Conservation (phyloP, 2,888 invertebrate species). For the Allacma fusca region DNA sequence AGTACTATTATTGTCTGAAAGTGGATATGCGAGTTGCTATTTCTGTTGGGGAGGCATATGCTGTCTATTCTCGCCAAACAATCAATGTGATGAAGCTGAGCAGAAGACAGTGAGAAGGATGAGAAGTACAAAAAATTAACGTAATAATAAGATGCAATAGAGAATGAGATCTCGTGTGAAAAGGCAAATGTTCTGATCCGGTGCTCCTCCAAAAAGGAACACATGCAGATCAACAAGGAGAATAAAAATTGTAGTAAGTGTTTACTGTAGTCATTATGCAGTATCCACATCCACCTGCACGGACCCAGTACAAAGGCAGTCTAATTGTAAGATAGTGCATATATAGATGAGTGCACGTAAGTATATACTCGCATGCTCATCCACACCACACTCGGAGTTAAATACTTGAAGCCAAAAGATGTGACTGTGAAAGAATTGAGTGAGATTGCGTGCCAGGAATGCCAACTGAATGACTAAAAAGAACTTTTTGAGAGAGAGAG, state of each 20-base stretch:
- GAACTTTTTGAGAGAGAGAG: neutral
- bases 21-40: neutral
- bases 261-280: neutral
- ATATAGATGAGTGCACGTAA: too few relatives aligned
- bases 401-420: neutral
- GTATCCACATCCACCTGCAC: neutral
- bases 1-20: neutral
- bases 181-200: constrained; percentile 30
- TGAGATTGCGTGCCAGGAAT: constrained; percentile 34
- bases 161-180: constrained; percentile 2
- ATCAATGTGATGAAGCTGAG: constrained; percentile 1
- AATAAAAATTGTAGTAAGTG: neutral
- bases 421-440: constrained; percentile 27
- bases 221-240: constrained; percentile 25
- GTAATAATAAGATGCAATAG: neutral
- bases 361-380: too few relatives aligned
- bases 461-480: constrained; percentile 28
- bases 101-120: neutral
- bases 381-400: neutral
- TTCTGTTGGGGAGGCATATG: neutral
- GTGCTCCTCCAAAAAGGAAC: constrained; percentile 25
- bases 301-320: neutral
- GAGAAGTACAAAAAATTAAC: neutral
- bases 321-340: too few relatives aligned
- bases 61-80: neutral